phyloP scores from a whole-genome alignment of 2,797 vertebrate genomes.

The Gymnopithys bicolor region DNA sequence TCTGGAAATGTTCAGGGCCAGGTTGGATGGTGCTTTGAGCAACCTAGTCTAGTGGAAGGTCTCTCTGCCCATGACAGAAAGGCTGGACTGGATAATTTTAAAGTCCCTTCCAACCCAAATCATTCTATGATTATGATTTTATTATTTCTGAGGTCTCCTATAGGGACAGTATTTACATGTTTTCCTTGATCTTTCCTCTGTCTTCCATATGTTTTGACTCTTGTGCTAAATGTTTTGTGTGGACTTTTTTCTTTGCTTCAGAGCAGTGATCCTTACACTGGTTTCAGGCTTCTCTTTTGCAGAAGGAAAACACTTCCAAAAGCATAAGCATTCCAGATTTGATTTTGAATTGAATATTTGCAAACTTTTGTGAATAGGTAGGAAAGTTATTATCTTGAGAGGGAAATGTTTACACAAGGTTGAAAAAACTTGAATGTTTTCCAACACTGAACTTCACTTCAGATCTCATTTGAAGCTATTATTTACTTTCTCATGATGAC shows the following conservation, averaged over 20 bases:
- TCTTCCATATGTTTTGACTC: not conserved
- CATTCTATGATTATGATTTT: not conserved
- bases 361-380: not conserved
- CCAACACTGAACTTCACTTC: slow-evolving; percentile 10
- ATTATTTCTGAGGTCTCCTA: not conserved
- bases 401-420: slow-evolving; percentile 14
- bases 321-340: not conserved
- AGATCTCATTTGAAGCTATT: not conserved
- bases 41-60: not conserved
- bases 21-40: not conserved
- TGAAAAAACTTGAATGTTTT: slow-evolving; percentile 36
- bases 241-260: not conserved
- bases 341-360: slow-evolving; percentile 37
- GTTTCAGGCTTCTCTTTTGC: not conserved
- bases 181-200: not conserved
- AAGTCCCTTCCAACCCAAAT: not conserved
- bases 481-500: slow-evolving; percentile 7
- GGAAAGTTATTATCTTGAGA: slow-evolving; percentile 35
- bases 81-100: not conserved
- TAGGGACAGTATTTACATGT: not conserved
- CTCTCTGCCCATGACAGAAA: too few relatives aligned
- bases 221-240: accelerated
- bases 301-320: not conserved
- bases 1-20: not conserved
- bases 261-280: not conserved